Conservation (phyloP, 2,888 invertebrate species). For the Morpho helenor region DNA sequence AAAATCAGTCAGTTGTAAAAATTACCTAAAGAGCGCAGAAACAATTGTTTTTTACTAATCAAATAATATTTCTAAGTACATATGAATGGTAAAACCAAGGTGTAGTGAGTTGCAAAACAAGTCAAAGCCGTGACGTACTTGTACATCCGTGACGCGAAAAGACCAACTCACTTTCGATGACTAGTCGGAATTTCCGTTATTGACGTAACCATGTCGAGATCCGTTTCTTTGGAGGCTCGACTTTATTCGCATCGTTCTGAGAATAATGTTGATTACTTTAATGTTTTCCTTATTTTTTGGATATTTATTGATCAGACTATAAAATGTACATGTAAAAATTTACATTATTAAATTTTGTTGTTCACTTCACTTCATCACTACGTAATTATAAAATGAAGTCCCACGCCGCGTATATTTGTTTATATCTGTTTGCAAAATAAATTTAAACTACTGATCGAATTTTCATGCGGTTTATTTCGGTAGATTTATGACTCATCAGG, state of each 20-base stretch:
- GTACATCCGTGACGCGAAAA: slow-evolving; percentile 19
- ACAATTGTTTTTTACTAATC: no score
- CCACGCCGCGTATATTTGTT: no score
- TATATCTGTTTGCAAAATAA: no score
- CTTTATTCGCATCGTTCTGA: slow-evolving; percentile 26
- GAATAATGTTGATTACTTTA: slow-evolving; percentile 47
- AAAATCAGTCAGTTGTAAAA: no score
- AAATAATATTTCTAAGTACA: not conserved
- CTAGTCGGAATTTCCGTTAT: slow-evolving; percentile 35
- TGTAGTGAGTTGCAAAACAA: slow-evolving; percentile 6
- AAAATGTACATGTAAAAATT: no score
- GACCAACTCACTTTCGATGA: slow-evolving; percentile 18
- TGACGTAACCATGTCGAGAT: slow-evolving; percentile 31
- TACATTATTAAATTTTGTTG: no score
- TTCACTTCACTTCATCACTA: no score
- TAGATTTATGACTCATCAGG: no score
- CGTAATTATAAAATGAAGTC: no score
- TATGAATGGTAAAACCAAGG: slow-evolving; percentile 4
- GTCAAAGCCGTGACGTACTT: slow-evolving; percentile 16
- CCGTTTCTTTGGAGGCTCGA: slow-evolving; percentile 31
- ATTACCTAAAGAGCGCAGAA: no score
- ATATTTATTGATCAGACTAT: not conserved
- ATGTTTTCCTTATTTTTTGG: slow-evolving; percentile 27
- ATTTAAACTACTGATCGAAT: no score
- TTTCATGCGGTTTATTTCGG: no score